Evolutionary conservation across 2,113 vertebrate species (phyloP), one percentile per base, ranked within the genome.

Genomic region (Onychostoma macrolepis): DNA sequence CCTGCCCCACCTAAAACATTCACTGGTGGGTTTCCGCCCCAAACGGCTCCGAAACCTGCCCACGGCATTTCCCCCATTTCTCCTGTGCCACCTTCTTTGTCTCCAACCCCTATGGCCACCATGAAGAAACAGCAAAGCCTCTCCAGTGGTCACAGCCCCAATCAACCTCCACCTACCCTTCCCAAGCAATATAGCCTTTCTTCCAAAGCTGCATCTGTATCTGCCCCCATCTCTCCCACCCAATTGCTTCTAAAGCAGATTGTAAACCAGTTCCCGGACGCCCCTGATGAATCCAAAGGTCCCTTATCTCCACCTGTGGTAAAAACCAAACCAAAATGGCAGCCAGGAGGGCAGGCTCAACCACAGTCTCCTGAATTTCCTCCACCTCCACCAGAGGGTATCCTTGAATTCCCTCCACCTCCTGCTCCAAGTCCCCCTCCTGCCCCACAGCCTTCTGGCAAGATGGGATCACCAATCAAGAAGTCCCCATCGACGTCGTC

Each of bases 291-390:
- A 26, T 91, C 92, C 0, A 94, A 95, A 86, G 87, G 95, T 6
- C 96, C 97, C 0, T 95, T 95, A 89, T 99, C 97, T 0, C 97
- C 97, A 21, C 98, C 98, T 1, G 97, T 97, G 0, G 97, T 99
- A 76, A 99, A 99, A 91, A 95, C 94, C 13, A 99, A 99, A 89
- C 97, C 97, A 71, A 98, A 96, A 91, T 99, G 97, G 98, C 97
- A 97, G 90, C 97, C 96, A 0, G 91, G 95, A n/a, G 92, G 95
- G 0, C 90, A 91, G 28, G 93, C 95, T 0, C 91, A 91, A 0
- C 92, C 92, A 2, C 94, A 91, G 84, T 98, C 93, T 0, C 97
- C 97, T 0, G 97, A 98, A 81, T 98, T 99, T n/a, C 98, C 98
- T 0, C 98, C 98, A 36, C 98, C 98, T 2, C 98, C 98, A 1